Evolutionary conservation across 2,888 invertebrate species (phyloP), one percentile per base, ranked within the genome.

Genomic region (Melanostoma scalare): DNA sequence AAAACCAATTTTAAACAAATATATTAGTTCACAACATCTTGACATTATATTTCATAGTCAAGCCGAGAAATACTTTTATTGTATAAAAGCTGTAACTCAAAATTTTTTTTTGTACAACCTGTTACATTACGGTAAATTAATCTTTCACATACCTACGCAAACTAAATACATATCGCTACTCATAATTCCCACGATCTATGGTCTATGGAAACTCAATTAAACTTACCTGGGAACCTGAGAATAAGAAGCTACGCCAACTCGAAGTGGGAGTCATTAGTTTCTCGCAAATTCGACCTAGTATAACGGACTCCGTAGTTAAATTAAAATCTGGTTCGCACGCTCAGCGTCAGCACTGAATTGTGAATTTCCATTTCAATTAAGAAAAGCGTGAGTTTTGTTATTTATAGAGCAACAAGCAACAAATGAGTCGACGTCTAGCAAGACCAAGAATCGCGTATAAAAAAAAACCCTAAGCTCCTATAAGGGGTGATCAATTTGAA

Each of bases 281-380:
- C 75, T 69, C 53, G 44, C 81, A 68, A 77, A 73, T 78, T 63
- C 82, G 42, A 68, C 20, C 67, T 58, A 71, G 44, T 36, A 58
- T 40, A 60, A 60, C 61, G 50, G 10, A 50, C 50, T 40, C 46
- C 68, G 42, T 10, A 50, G 61, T 67, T 56, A 68, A 82, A 82
- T 73, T 69, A 78, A 68, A 82, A 69, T 78, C 73, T 63, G 9
- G 78, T 82, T 82, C 82, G 76, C 82, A 82, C 78, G 82, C 76
- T 72, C 38, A 61, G 31, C 55, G 20, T 42, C 61, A 42, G 6
- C 44, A 35, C 48, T 61, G 35, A 61, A 46, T 46, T 36, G 42
- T 52, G 72, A 77, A 82, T 78, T 82, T 82, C 78, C 82, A 82
- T 82, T 78, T 73, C 58, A 68, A 69, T 78, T 74, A 78, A 65